phyloP scores from a whole-genome alignment of 2,888 invertebrate species.

The Athrips mouffetella region DNA sequence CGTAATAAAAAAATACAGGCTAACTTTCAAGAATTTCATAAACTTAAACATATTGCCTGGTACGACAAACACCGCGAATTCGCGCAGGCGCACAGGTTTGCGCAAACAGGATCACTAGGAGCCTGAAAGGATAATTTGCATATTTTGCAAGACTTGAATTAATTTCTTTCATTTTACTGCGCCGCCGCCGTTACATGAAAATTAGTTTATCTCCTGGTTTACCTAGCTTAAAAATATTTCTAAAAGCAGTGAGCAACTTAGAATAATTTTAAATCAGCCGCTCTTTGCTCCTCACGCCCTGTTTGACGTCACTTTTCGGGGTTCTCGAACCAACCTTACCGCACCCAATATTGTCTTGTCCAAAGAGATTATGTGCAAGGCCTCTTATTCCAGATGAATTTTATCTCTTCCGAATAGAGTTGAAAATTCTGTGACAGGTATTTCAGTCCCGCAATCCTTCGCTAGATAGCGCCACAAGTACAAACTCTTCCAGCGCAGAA shows the following conservation, averaged over 20 bases:
- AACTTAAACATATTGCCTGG: no score
- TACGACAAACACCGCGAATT: no score
- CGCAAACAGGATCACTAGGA: no score
- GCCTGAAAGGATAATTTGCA: no score
- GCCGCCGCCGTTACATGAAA: no score
- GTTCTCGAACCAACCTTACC: conserved; percentile 67
- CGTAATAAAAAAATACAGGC: no score
- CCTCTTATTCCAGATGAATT: conserved; percentile 19
- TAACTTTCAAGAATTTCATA: no score
- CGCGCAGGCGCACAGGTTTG: no score
- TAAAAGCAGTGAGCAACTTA: not conserved
- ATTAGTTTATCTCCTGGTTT: no score
- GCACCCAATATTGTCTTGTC: conserved; percentile 58
- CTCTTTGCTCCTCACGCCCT: conserved; percentile 68
- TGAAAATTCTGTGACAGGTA: conserved; percentile 28
- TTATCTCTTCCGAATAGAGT: conserved; percentile 22
- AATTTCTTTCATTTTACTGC: no score
- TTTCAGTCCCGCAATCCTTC: conserved; percentile 37
- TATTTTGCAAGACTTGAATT: no score
- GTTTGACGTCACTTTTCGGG: conserved; percentile 76
- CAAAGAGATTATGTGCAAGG: conserved; percentile 36
- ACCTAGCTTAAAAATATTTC: not conserved
- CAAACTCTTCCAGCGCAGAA: conserved; percentile 61
- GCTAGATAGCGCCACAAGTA: conserved; percentile 48
- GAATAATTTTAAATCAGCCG: conserved; percentile 45